Percentiles rank a stretch among this genome's conserved stretches.
Conservation (phyloP, 1,140 invertebrate genomes). For the Ceratina calcarata region DNA sequence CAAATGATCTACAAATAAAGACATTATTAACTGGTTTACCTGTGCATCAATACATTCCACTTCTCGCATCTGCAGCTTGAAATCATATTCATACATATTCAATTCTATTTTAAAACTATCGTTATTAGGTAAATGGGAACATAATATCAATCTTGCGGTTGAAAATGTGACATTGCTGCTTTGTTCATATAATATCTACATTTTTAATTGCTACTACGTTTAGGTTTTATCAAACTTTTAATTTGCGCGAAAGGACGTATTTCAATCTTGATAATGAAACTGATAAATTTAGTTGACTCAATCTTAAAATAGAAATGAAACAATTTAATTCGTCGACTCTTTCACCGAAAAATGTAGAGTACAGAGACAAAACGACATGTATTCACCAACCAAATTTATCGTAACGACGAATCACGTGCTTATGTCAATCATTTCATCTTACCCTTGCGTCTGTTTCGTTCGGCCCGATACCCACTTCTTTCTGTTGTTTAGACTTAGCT, state of each 20-base stretch:
- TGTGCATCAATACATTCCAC: conserved; percentile 84
- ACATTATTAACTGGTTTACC: conserved; percentile 77
- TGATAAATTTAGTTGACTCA: too few species aligned
- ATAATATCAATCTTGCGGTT: too few species aligned
- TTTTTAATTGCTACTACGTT: neutral
- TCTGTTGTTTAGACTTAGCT: conserved; percentile 79
- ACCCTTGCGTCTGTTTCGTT: conserved; percentile 84
- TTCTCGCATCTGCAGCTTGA: conserved; percentile 83
- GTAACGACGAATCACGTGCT: neutral
- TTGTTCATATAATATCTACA: neutral
- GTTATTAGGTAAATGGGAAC: neutral
- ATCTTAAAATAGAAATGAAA: too few species aligned
- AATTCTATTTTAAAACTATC: conserved; percentile 38
- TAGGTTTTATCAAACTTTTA: too few species aligned
- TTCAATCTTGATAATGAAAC: too few species aligned
- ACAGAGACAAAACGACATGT: too few species aligned
- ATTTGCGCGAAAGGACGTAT: too few species aligned
- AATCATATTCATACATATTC: conserved; percentile 69
- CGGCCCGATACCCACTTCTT: conserved; percentile 82
- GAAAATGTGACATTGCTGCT: neutral
- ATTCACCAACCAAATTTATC: too few species aligned
- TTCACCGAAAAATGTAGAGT: too few species aligned
- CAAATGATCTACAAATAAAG: neutral
- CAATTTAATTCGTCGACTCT: too few species aligned
- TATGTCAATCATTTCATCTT: conserved; percentile 60